Evolutionary conservation across 2,113 vertebrate species (phyloP).

Genomic region (Nothobranchius furzeri): DNA sequence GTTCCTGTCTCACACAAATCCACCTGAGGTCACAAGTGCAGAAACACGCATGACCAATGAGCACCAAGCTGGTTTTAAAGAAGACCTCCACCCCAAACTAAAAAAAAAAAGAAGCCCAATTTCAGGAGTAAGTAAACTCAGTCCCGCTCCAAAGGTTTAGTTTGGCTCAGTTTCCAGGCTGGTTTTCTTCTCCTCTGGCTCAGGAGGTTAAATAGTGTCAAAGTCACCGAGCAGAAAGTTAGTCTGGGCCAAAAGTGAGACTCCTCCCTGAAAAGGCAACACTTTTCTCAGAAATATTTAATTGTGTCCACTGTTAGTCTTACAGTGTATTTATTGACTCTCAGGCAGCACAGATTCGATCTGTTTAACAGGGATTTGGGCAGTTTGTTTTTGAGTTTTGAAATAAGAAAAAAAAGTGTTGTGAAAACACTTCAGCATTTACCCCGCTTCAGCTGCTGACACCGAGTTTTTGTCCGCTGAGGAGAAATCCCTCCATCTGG

Average conservation of each 20-base stretch:
- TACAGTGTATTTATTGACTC: conserved; percentile 48
- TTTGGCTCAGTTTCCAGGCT: conserved; percentile 53
- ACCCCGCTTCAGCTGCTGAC: conserved; percentile 58
- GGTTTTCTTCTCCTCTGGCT: conserved; percentile 66
- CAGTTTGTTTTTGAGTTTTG: conserved; percentile 46
- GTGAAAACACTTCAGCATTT: conserved; percentile 48
- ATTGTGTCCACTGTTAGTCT: conserved; percentile 18
- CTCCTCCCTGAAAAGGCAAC: conserved; percentile 55
- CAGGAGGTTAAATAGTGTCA: conserved; percentile 66
- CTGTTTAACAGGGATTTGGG: conserved; percentile 41
- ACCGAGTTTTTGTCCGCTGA: conserved; percentile 59
- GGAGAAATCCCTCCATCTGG: conserved; percentile 73
- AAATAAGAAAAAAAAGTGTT: conserved; percentile 15
- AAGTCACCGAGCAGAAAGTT: conserved; percentile 47
- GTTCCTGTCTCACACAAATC: conserved; percentile 49
- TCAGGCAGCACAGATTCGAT: conserved; percentile 10
- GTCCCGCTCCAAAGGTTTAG: conserved; percentile 56
- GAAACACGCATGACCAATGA: conserved; percentile 50
- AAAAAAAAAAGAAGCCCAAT: conserved; percentile 48
- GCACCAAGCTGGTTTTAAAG: conserved; percentile 23
- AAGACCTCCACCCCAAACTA: conserved; percentile 48
- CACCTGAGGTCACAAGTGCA: conserved; percentile 63
- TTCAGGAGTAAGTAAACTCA: conserved; percentile 57
- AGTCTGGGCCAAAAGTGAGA: conserved; percentile 54
- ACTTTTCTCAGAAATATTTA: conserved; percentile 42